phyloP scores from a whole-genome alignment of 2,113 vertebrate species.

The Eurystomus gularis region DNA sequence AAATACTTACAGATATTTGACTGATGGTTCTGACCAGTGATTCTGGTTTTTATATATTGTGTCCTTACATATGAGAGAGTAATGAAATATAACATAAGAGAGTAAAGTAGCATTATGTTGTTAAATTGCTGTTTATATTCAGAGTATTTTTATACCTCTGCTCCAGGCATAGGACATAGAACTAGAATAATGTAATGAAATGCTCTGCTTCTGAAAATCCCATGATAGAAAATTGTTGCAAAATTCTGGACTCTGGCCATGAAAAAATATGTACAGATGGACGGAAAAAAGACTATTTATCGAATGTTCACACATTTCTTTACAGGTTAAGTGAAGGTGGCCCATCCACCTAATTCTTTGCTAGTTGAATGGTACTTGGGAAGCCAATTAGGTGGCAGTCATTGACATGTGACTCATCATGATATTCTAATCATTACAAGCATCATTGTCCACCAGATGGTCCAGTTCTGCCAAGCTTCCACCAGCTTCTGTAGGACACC shows the following conservation, averaged over 20 bases:
- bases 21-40: background rate
- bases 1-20: background rate
- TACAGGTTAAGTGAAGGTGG: too few relatives aligned
- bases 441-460: too few relatives aligned
- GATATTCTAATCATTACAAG: too few relatives aligned
- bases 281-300: background rate
- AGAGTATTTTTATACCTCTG: background rate
- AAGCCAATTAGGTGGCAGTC: too few relatives aligned
- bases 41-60: background rate
- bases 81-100: background rate
- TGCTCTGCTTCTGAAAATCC: background rate
- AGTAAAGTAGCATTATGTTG: background rate
- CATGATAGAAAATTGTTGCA: background rate
- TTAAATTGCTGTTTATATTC: background rate
- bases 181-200: background rate
- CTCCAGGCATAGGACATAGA: background rate
- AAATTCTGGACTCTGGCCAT: background rate
- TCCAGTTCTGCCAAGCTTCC: too few relatives aligned
- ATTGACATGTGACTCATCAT: too few relatives aligned
- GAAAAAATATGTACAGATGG: background rate
- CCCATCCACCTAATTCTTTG: too few relatives aligned
- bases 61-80: background rate
- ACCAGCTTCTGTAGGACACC: too few relatives aligned
- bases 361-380: too few relatives aligned
- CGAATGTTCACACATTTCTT: too few relatives aligned